Evolutionary conservation across 2,797 vertebrate genomes (phyloP).

Genomic region (Smutsia gigantea): DNA sequence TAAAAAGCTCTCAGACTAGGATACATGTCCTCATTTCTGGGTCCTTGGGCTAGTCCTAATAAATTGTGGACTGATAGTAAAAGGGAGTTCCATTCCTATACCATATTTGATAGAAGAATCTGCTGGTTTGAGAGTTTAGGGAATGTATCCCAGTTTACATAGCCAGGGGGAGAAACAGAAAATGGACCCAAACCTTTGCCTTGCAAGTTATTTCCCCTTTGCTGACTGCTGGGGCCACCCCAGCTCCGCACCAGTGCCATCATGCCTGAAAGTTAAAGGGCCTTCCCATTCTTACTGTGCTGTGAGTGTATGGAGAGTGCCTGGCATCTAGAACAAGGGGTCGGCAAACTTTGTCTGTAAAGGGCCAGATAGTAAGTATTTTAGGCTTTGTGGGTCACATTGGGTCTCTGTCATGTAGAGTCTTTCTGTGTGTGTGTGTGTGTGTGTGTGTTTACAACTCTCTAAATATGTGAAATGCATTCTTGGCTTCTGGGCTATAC

Average conservation of each 20-base stretch:
- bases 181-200: background rate
- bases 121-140: background rate
- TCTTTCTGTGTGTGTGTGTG: background rate
- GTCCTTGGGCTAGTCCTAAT: background rate
- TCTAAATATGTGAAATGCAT: background rate
- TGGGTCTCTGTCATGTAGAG: background rate
- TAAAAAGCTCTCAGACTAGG: background rate
- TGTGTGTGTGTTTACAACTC: background rate
- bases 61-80: background rate
- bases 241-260: too few relatives aligned
- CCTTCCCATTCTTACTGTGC: background rate
- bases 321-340: background rate
- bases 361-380: background rate
- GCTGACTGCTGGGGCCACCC: background rate
- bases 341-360: background rate
- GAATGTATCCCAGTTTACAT: background rate
- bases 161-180: background rate
- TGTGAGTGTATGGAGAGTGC: background rate
- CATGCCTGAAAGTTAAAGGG: background rate
- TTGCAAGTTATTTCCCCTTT: background rate
- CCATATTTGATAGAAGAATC: background rate
- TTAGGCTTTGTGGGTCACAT: background rate
- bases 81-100: background rate
- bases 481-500: background rate
- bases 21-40: background rate